Conservation (phyloP, 2,797 vertebrate species). For the Crypturellus tataupa region DNA sequence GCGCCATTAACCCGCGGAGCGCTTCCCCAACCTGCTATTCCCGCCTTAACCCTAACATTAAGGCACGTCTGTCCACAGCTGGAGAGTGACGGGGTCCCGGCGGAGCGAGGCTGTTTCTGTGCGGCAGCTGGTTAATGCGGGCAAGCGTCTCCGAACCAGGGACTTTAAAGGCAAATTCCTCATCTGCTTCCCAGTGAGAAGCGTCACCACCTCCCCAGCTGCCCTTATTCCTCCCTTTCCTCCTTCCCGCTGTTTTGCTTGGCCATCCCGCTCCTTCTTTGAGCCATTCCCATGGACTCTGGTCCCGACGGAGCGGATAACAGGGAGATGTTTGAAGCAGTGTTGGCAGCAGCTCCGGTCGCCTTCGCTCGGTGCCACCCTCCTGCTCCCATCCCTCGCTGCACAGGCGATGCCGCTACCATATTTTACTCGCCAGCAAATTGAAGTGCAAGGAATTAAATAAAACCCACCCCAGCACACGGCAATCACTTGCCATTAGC, state of each 20-base stretch:
- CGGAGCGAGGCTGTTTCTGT: accelerated
- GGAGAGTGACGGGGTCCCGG: not conserved
- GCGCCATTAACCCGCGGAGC: not conserved
- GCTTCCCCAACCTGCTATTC: not conserved
- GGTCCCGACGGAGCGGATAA: not conserved
- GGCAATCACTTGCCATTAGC: conserved; percentile 22
- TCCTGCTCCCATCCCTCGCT: not conserved
- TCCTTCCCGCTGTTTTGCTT: not conserved
- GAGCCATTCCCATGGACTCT: not conserved
- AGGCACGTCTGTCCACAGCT: accelerated
- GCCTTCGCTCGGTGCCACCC: conserved; percentile 16
- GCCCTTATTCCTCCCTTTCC: not conserved
- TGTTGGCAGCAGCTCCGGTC: conserved; percentile 42
- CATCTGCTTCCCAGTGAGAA: not conserved
- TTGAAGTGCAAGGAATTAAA: conserved; percentile 19
- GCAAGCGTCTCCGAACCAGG: accelerated
- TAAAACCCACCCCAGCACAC: conserved; percentile 12
- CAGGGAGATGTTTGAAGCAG: conserved; percentile 46
- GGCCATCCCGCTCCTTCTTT: not conserved
- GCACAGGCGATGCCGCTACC: conserved; percentile 50
- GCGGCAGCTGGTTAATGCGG: not conserved
- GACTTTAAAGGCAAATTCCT: not conserved
- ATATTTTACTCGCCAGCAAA: conserved; percentile 35
- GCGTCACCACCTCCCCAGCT: not conserved
- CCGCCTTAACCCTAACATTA: not conserved